A percentile compares a stretch with the other conserved stretches of the same genome.
These are phyloP conservation scores for Conomelus anceps DNA, from an alignment of 2,888 invertebrate genomes.

Conservation along the genomic window DNA sequence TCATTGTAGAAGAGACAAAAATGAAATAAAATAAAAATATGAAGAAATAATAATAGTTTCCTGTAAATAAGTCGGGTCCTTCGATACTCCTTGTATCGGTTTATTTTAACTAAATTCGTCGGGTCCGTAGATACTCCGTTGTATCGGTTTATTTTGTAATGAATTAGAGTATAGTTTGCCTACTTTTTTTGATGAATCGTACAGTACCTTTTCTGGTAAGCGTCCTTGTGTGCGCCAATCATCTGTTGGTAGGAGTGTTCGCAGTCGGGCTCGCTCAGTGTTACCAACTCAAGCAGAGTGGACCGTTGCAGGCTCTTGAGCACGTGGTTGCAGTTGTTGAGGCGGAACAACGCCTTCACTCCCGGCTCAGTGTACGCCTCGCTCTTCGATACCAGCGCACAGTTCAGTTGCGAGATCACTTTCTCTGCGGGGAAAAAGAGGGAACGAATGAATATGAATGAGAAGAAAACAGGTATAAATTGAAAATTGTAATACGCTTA, in stretches of 20 bases:
- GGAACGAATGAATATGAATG: too few relatives aligned
- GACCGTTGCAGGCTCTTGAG: constrained; percentile 85
- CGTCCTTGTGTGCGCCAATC: constrained; percentile 73
- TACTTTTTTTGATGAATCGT: too few relatives aligned
- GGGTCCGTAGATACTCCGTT: too few relatives aligned
- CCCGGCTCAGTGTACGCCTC: constrained; percentile 84
- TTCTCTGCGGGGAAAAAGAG: constrained; percentile 55
- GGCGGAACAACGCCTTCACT: constrained; percentile 78
- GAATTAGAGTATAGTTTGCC: too few relatives aligned
- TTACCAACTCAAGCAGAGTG: constrained; percentile 72
- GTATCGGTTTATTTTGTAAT: too few relatives aligned
- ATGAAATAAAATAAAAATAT: too few relatives aligned
- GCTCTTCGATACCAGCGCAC: constrained; percentile 83
- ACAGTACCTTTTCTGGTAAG: constrained; percentile 61
- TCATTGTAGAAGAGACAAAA: too few relatives aligned
- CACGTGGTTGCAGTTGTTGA: constrained; percentile 93
- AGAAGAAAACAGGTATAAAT: constrained; percentile 13
- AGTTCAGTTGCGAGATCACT: constrained; percentile 81
- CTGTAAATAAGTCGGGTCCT: too few relatives aligned
- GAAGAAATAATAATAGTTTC: too few relatives aligned
- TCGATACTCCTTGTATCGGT: too few relatives aligned
- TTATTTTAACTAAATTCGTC: too few relatives aligned
- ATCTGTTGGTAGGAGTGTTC: constrained; percentile 80
- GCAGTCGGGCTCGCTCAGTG: constrained; percentile 76
- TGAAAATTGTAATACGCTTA: constrained; percentile 1